Evolutionary conservation across 2,797 vertebrate genomes (phyloP).

Genomic region (Ctenopoma kingsleyae): DNA sequence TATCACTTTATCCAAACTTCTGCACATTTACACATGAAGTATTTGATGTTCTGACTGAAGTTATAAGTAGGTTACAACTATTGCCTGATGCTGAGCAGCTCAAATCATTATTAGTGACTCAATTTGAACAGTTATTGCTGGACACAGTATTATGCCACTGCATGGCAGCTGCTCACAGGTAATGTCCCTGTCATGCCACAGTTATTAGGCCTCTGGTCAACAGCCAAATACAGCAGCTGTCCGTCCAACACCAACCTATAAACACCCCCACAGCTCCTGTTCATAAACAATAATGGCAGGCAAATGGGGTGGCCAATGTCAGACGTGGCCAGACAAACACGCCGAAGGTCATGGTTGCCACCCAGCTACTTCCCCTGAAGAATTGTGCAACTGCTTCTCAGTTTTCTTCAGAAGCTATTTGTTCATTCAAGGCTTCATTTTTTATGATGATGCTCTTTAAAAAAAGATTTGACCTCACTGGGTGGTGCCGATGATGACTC

Average conservation of each 20-base stretch:
- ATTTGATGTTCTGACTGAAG: not conserved
- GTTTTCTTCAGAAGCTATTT: not conserved
- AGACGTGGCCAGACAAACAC: conserved; percentile 73
- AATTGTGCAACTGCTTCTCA: not conserved
- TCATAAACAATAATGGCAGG: conserved; percentile 84
- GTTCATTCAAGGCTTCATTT: not conserved
- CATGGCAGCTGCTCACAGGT: conserved; percentile 81
- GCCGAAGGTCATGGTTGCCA: conserved; percentile 77
- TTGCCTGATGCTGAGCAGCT: conserved; percentile 8
- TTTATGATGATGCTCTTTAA: not conserved
- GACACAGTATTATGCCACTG: conserved; percentile 45
- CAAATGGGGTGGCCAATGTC: conserved; percentile 84
- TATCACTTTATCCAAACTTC: not conserved
- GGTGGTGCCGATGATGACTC: not conserved
- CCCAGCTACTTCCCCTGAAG: conserved; percentile 20
- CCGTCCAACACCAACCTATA: conserved; percentile 82
- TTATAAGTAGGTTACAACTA: conserved; percentile 12
- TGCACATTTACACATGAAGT: not conserved
- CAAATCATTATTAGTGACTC: conserved; percentile 65
- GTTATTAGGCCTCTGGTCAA: conserved; percentile 82
- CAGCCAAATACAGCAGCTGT: conserved; percentile 87
- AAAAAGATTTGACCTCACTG: not conserved
- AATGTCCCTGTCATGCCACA: conserved; percentile 72
- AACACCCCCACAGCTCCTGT: conserved; percentile 66
- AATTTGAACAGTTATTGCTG: conserved; percentile 60